Conservation (phyloP, 2,888 invertebrate species). For the Aradus depressus region DNA sequence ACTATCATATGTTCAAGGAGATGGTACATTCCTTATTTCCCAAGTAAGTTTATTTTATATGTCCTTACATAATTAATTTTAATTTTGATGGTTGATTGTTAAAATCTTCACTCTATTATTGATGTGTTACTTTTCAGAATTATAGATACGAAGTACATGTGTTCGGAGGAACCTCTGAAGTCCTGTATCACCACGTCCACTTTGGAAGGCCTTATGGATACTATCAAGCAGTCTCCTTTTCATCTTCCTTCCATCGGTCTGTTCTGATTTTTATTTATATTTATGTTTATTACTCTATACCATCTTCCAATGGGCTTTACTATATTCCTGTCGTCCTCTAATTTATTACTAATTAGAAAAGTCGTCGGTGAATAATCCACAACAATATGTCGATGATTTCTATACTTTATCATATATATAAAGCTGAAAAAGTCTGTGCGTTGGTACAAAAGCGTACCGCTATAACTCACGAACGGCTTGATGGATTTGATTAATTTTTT, state of each 20-base stretch:
- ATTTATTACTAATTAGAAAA: no score
- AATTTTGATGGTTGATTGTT: neutral
- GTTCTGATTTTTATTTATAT: slow-evolving; percentile 24
- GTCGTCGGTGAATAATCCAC: no score
- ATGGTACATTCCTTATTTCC: slow-evolving; percentile 62
- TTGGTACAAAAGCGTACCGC: no score
- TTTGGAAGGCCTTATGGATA: slow-evolving; percentile 49
- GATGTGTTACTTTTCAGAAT: slow-evolving; percentile 42
- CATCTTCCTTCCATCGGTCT: slow-evolving; percentile 48
- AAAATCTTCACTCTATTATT: neutral
- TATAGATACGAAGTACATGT: slow-evolving; percentile 72
- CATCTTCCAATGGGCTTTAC: neutral
- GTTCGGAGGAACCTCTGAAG: slow-evolving; percentile 55
- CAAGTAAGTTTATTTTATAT: slow-evolving; percentile 42
- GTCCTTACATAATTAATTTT: neutral
- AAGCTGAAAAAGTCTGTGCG: no score
- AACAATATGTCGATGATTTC: no score
- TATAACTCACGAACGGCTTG: no score
- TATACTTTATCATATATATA: no score
- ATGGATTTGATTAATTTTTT: no score
- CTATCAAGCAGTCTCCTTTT: slow-evolving; percentile 54
- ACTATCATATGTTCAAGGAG: slow-evolving; percentile 64
- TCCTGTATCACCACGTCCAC: slow-evolving; percentile 53
- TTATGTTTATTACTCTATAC: neutral
- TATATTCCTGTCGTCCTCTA: neutral